Percentiles rank a stretch among this genome's conserved stretches.
Conservation (phyloP, 2,113 vertebrate species). For the Nannobrachium achirus region DNA sequence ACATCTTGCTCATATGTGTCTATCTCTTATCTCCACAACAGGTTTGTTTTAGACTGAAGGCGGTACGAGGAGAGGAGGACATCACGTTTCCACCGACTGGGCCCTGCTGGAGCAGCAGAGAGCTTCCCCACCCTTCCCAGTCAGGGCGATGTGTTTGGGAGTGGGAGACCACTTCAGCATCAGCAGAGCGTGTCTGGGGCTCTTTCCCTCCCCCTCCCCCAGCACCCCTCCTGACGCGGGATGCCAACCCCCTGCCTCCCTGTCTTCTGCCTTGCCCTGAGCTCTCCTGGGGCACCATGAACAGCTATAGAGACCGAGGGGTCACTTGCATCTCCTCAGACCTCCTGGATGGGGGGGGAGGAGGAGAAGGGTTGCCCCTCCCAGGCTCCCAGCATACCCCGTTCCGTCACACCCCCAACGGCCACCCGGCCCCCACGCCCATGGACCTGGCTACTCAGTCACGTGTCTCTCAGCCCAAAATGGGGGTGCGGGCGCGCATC, state of each 20-base stretch:
- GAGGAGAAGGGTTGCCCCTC: slow-evolving; percentile 60
- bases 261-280: slow-evolving; percentile 61
- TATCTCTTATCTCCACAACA: slow-evolving; percentile 22
- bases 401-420: slow-evolving; percentile 77
- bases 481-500: slow-evolving; percentile 92
- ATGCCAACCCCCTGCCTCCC: slow-evolving; percentile 64
- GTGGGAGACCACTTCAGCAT: slow-evolving; percentile 55
- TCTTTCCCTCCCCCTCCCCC: slow-evolving; percentile 58
- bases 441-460: slow-evolving; percentile 61
- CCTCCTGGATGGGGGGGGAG: slow-evolving; percentile 77
- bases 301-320: slow-evolving; percentile 86
- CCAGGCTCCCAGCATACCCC: slow-evolving; percentile 60
- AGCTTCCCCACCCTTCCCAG: slow-evolving; percentile 14
- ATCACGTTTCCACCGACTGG: not conserved
- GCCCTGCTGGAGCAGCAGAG: slow-evolving; percentile 54
- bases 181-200: slow-evolving; percentile 61
- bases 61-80: slow-evolving; percentile 9
- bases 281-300: slow-evolving; percentile 82
- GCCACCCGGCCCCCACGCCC: slow-evolving; percentile 62
- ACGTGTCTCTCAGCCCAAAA: slow-evolving; percentile 86
- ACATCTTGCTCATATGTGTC: not conserved
- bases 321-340: slow-evolving; percentile 81
- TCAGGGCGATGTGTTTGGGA: slow-evolving; percentile 73
- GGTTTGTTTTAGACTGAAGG: slow-evolving; percentile 28
- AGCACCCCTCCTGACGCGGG: slow-evolving; percentile 68